Conservation (phyloP, 2,797 vertebrate species). For the Sternarchorhynchus goeldii region DNA sequence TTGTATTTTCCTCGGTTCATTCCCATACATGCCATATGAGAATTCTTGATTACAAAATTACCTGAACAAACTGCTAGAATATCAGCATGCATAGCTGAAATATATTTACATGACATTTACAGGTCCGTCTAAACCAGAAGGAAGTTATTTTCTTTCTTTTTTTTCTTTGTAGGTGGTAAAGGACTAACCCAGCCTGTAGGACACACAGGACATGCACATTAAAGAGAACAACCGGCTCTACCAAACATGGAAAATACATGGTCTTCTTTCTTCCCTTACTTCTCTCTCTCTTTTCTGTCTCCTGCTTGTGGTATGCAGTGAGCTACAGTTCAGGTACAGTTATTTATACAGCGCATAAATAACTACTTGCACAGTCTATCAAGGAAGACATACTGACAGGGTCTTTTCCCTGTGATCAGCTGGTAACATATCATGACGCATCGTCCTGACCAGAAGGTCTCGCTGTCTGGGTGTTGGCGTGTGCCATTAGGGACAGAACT, state of each 20-base stretch:
- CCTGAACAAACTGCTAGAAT: slow-evolving; percentile 96
- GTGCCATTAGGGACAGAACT: neutral
- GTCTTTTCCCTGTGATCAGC: slow-evolving; percentile 80
- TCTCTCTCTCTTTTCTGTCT: slow-evolving; percentile 70
- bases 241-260: slow-evolving; percentile 56
- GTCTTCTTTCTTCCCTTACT: neutral
- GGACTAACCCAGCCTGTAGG: slow-evolving; percentile 79
- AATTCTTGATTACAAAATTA: slow-evolving; percentile 93
- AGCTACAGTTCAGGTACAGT: slow-evolving; percentile 24
- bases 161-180: slow-evolving; percentile 78
- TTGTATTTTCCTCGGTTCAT: slow-evolving; percentile 67
- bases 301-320: slow-evolving; percentile 52
- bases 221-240: slow-evolving; percentile 79
- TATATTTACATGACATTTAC: slow-evolving; percentile 91
- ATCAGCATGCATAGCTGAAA: slow-evolving; percentile 95
- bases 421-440: slow-evolving; percentile 69
- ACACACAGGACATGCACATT: slow-evolving; percentile 89
- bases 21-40: slow-evolving; percentile 88
- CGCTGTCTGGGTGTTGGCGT: slow-evolving; percentile 30
- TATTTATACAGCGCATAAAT: slow-evolving; percentile 58
- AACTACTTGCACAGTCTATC: slow-evolving; percentile 86
- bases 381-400: slow-evolving; percentile 84
- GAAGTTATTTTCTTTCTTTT: slow-evolving; percentile 70
- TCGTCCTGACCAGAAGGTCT: slow-evolving; percentile 64
- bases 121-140: slow-evolving; percentile 77